phyloP scores from a whole-genome alignment of 2,797 vertebrate genomes.

The Tauraco hartlaubi region DNA sequence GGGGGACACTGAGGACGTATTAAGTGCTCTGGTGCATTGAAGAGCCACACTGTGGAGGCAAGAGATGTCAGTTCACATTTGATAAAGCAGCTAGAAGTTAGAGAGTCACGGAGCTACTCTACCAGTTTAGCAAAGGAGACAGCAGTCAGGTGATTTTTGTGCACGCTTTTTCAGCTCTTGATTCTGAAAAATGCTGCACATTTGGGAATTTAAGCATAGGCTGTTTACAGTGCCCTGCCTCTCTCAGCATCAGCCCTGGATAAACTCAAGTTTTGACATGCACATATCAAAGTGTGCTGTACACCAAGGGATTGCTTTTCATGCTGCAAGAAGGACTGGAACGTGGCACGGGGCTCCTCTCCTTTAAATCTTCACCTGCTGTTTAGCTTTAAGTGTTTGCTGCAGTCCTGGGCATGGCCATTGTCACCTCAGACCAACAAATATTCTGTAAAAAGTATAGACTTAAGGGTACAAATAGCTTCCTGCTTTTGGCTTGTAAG shows the following conservation, averaged over 20 bases:
- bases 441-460: neutral
- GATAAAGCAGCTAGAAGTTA: neutral
- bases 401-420: neutral
- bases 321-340: neutral
- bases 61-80: neutral
- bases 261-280: neutral
- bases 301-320: neutral
- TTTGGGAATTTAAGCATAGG: neutral
- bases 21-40: constrained; percentile 13
- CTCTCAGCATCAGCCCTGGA: neutral
- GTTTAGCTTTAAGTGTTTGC: neutral
- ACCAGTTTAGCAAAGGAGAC: neutral
- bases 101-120: neutral
- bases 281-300: neutral
- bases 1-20: neutral
- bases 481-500: neutral
- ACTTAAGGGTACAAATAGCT: neutral
- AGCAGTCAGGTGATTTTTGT: neutral
- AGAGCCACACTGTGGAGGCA: neutral
- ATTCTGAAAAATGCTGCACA: neutral
- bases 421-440: neutral
- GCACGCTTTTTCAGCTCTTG: neutral
- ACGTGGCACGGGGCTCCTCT: neutral
- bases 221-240: neutral
- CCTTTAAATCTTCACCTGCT: neutral